These are phyloP conservation scores for Macrosteles quadrilineatus DNA, from an alignment of 1,140 invertebrate genomes.

Conservation along the genomic window DNA sequence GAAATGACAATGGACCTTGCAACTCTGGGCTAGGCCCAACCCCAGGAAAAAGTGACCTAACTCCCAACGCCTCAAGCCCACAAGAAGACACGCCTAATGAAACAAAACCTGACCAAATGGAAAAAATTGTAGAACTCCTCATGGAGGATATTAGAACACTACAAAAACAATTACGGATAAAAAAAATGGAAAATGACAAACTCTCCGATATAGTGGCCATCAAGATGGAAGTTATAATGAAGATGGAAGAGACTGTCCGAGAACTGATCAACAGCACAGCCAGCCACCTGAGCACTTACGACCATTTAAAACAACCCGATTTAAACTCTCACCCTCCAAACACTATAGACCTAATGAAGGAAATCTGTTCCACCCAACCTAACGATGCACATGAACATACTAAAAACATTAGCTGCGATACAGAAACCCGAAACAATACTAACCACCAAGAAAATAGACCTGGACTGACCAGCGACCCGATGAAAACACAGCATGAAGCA, in stretches of 20 bases:
- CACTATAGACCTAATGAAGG: not conserved
- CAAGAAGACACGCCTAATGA: not conserved
- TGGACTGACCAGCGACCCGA: too few species aligned
- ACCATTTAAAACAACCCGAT: too few species aligned
- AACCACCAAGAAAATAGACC: not conserved
- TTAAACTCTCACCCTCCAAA: not conserved
- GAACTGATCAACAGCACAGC: not conserved
- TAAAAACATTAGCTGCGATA: not conserved
- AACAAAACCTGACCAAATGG: not conserved
- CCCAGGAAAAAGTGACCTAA: not conserved
- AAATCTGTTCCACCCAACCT: not conserved
- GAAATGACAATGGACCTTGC: too few species aligned
- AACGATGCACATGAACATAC: not conserved
- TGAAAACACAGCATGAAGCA: not conserved
- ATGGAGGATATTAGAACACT: not conserved
- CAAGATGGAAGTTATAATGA: slow-evolving; percentile 6
- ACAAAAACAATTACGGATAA: not conserved
- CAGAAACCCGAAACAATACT: not conserved
- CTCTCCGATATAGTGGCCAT: not conserved
- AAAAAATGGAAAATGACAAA: not conserved
- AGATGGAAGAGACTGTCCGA: not conserved
- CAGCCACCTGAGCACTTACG: not conserved
- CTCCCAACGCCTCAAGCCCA: not conserved
- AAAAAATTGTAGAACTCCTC: not conserved
- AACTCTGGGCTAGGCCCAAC: not conserved